These are phyloP conservation scores for Lophius americanus DNA, from an alignment of 2,797 vertebrate species.

Conservation along the genomic window DNA sequence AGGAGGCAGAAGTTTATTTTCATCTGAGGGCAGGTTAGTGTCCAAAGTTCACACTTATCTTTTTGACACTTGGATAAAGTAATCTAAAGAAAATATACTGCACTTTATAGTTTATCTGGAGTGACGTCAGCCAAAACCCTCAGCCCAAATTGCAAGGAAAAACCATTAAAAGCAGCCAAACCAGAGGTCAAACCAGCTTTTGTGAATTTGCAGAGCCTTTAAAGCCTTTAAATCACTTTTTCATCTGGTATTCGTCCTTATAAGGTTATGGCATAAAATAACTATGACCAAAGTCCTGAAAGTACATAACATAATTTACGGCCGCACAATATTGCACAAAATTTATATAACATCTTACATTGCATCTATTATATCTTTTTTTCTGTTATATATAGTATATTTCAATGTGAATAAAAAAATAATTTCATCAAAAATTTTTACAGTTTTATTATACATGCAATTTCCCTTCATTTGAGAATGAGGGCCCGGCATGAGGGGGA, in stretches of 20 bases:
- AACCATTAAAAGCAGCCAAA: not conserved
- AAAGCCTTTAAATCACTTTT: too few relatives aligned
- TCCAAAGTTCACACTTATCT: not conserved
- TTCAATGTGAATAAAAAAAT: too few relatives aligned
- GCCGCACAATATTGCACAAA: too few relatives aligned
- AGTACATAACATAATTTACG: too few relatives aligned
- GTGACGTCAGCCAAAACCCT: not conserved
- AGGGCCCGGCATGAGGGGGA: too few relatives aligned
- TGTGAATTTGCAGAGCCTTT: not conserved
- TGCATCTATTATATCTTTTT: too few relatives aligned
- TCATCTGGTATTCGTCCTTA: too few relatives aligned
- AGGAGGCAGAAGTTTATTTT: conserved; percentile 7
- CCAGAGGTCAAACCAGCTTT: not conserved
- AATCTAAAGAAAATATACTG: not conserved
- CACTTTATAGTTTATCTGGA: not conserved
- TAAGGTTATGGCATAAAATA: not conserved
- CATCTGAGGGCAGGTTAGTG: not conserved
- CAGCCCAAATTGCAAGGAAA: not conserved
- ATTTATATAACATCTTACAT: too few relatives aligned
- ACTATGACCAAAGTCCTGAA: not conserved
- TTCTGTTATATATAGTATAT: too few relatives aligned
- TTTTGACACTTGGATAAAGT: not conserved
- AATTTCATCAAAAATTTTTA: too few relatives aligned
- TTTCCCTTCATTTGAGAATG: too few relatives aligned
- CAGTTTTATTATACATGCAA: too few relatives aligned